A percentile compares a stretch with the other conserved stretches of the same genome.
Evolutionary conservation across 37 sponge, comb jelly and placozoan species (phyloP).

Genomic region (Diacarnus erythraeanus): DNA sequence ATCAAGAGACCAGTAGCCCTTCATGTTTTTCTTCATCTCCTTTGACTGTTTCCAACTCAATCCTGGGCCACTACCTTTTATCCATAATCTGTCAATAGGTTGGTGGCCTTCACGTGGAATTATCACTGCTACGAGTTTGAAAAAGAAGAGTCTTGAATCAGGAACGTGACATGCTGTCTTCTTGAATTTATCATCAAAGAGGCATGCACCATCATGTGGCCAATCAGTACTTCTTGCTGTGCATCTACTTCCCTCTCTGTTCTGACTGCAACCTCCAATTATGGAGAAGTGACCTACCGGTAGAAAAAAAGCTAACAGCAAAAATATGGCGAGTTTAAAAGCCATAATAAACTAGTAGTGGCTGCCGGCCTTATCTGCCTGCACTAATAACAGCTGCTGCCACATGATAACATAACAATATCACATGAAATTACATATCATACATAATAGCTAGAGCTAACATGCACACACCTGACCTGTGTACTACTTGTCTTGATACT

Average conservation of each 20-base stretch:
- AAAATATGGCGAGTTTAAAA: background rate
- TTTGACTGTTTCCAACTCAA: conserved; percentile 62
- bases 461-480: background rate
- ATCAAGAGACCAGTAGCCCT: conserved; percentile 35
- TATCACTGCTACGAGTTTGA: conserved; percentile 8
- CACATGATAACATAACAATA: too few species aligned
- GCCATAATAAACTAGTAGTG: background rate
- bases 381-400: too few species aligned
- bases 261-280: background rate
- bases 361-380: too few species aligned
- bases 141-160: conserved; percentile 10
- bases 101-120: background rate
- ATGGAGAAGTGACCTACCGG: background rate
- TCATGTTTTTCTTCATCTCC: conserved; percentile 23
- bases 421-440: too few species aligned
- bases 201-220: conserved; percentile 44
- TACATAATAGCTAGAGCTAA: too few species aligned
- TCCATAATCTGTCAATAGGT: conserved; percentile 27
- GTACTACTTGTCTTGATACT: too few species aligned
- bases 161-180: conserved; percentile 20
- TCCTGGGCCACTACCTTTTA: conserved; percentile 70
- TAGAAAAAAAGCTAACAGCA: background rate
- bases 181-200: background rate
- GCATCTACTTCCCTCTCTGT: conserved; percentile 17
- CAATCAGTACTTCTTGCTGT: background rate